Evolutionary conservation across 2,113 vertebrate species (phyloP).

Genomic region (Tragelaphus strepsiceros): DNA sequence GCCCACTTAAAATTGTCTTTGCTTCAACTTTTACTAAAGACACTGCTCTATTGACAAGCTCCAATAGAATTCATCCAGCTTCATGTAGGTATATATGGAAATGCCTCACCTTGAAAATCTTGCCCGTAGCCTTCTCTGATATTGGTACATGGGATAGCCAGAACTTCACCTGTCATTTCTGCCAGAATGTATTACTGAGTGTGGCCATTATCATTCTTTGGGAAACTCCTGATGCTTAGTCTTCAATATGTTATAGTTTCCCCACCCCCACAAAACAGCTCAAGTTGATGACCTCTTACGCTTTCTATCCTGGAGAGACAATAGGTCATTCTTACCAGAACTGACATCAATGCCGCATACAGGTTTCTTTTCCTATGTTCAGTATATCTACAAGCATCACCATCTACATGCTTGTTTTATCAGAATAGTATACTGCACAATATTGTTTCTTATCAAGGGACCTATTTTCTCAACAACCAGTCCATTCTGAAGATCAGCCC

Average conservation of each 20-base stretch:
- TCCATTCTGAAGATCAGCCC: no score
- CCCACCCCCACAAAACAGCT: not conserved
- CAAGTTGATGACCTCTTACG: not conserved
- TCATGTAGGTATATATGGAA: not conserved
- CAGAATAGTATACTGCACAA: not conserved
- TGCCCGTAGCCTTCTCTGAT: not conserved
- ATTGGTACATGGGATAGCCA: not conserved
- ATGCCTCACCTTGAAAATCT: not conserved
- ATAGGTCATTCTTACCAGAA: not conserved
- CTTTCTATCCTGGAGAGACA: not conserved
- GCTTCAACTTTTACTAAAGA: not conserved
- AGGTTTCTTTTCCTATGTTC: not conserved
- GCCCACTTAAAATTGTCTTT: not conserved
- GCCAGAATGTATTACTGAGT: not conserved
- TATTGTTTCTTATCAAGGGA: not conserved
- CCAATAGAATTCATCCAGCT: not conserved
- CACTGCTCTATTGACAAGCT: not conserved
- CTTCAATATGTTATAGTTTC: not conserved
- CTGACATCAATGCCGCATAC: not conserved
- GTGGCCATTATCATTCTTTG: not conserved
- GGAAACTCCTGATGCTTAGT: not conserved
- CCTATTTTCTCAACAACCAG: not conserved
- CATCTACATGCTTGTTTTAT: not conserved
- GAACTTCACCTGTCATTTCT: not conserved
- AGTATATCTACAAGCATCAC: not conserved